Conservation (phyloP, 2,888 invertebrate genomes). For the Xestia ashworthii region DNA sequence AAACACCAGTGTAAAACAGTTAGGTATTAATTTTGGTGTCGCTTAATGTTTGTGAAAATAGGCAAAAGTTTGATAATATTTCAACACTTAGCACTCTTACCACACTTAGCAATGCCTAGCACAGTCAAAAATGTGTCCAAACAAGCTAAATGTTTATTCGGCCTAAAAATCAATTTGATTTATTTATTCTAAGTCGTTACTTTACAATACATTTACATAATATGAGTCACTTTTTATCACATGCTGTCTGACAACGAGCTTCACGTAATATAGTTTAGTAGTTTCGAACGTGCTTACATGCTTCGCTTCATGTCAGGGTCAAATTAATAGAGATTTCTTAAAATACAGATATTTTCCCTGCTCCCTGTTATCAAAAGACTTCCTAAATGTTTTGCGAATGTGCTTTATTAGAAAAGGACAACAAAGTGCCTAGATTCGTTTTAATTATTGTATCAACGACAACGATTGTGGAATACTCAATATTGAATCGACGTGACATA, state of each 20-base stretch:
- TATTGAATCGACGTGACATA: background rate
- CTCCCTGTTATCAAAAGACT: background rate
- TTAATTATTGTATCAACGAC: no score
- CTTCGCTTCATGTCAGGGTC: background rate
- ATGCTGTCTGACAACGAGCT: background rate
- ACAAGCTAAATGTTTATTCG: constrained; percentile 21
- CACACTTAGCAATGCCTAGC: background rate
- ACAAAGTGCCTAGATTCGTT: background rate
- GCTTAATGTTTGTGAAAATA: background rate
- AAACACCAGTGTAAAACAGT: background rate
- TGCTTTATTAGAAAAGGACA: background rate
- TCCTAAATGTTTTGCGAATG: background rate
- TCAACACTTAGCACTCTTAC: background rate
- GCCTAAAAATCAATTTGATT: constrained; percentile 7
- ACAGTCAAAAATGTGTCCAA: background rate
- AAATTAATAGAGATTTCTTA: background rate
- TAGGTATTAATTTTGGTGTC: background rate
- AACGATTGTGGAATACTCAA: no score
- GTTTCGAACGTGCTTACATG: background rate
- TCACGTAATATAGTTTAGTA: background rate
- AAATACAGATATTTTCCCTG: background rate
- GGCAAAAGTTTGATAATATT: background rate
- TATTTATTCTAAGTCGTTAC: constrained; percentile 34
- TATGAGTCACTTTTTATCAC: background rate
- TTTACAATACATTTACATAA: constrained; percentile 42